Conservation (phyloP, 2,888 invertebrate species). For the Drosophila formosana region DNA sequence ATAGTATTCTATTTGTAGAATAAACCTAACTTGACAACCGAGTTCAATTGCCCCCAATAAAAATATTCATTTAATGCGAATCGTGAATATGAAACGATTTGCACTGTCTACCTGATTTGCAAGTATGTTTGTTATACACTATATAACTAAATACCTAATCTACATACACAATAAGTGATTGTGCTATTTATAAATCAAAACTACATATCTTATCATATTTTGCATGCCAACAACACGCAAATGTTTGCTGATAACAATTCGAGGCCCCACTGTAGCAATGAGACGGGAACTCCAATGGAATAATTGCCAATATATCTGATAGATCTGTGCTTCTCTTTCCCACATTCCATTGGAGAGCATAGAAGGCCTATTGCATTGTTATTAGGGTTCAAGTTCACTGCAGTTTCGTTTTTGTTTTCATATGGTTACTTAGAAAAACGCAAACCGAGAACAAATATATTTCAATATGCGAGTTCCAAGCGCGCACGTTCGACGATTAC, state of each 20-base stretch:
- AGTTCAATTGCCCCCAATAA: not conserved
- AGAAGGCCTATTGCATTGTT: conserved; percentile 12
- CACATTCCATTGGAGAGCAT: conserved; percentile 10
- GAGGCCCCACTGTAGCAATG: not conserved
- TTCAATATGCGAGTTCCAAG: conserved; percentile 16
- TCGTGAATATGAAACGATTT: not conserved
- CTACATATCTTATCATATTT: conserved; percentile 19
- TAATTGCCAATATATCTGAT: not conserved
- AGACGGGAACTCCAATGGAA: not conserved
- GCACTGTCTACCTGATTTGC: not conserved
- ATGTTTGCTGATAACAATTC: conserved; percentile 7
- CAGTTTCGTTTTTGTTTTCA: conserved; percentile 16
- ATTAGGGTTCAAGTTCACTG: conserved; percentile 53
- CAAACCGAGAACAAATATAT: conserved; percentile 10
- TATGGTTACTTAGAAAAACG: conserved; percentile 1
- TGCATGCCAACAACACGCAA: not conserved
- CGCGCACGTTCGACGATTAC: conserved; percentile 26
- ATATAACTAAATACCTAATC: not conserved
- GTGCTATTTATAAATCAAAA: not conserved
- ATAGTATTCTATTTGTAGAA: not conserved
- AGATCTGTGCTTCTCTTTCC: not conserved
- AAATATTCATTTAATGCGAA: not conserved
- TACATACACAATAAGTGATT: not conserved
- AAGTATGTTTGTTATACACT: not conserved
- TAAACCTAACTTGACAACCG: not conserved